phyloP scores from a whole-genome alignment of 2,797 vertebrate genomes.

The Chloroceryle inda region DNA sequence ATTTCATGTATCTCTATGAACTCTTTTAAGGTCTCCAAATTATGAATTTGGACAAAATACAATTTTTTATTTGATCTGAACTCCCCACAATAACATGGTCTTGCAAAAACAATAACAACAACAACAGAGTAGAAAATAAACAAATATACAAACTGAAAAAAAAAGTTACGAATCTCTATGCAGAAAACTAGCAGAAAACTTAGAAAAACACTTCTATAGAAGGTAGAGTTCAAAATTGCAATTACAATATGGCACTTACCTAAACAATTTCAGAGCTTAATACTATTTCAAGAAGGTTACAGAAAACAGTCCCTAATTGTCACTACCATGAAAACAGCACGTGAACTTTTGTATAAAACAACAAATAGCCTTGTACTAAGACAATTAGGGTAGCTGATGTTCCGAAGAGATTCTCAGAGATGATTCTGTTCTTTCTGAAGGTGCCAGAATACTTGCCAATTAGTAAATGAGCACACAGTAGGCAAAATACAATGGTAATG shows the following conservation, averaged over 20 bases:
- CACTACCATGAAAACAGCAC: not conserved
- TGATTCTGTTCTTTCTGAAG: not conserved
- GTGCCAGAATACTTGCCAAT: not conserved
- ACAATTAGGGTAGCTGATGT: not conserved
- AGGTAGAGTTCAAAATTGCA: not conserved
- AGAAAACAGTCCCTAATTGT: not conserved
- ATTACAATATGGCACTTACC: not conserved
- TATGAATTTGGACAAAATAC: not conserved
- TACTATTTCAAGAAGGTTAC: not conserved
- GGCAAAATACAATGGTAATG: not conserved
- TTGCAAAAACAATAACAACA: not conserved
- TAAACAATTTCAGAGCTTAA: not conserved
- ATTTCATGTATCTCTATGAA: not conserved
- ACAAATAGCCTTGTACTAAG: not conserved
- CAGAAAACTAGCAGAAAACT: not conserved
- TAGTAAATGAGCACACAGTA: not conserved
- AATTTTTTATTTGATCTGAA: not conserved
- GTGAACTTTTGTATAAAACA: not conserved
- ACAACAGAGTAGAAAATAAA: not conserved
- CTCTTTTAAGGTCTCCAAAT: not conserved
- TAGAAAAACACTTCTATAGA: not conserved
- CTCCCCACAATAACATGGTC: not conserved
- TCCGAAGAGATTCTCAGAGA: not conserved
- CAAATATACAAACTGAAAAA: not conserved
- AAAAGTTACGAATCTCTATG: not conserved